A percentile compares a stretch with the other conserved stretches of the same genome.
These are phyloP conservation scores for Oxygymnocypris stewartii DNA, from an alignment of 2,113 vertebrate genomes.

Conservation along the genomic window DNA sequence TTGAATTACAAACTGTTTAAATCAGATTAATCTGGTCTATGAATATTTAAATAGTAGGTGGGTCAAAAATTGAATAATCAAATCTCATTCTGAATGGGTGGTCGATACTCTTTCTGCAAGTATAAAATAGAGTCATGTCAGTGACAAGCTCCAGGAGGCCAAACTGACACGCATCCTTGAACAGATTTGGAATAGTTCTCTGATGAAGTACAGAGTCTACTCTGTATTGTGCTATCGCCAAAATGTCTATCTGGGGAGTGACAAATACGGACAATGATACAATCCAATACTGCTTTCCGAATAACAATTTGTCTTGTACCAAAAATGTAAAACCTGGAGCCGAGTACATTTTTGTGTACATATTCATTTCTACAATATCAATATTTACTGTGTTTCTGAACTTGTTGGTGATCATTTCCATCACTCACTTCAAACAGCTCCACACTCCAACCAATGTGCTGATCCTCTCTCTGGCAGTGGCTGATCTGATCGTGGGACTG, in stretches of 20 bases:
- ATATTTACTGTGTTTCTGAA: slow-evolving; percentile 49
- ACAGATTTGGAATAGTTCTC: not conserved
- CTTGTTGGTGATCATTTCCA: slow-evolving; percentile 57
- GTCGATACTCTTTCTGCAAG: not conserved
- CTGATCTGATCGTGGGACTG: slow-evolving; percentile 67
- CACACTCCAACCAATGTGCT: slow-evolving; percentile 72
- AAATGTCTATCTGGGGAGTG: not conserved
- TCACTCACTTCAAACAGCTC: slow-evolving; percentile 73
- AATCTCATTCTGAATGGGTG: not conserved
- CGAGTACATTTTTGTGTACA: slow-evolving; percentile 16
- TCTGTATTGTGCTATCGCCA: not conserved
- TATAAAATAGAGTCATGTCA: not conserved
- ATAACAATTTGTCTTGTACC: slow-evolving; percentile 2
- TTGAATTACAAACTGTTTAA: not conserved
- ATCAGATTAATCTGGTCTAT: not conserved
- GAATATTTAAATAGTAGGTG: not conserved
- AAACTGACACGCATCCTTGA: not conserved
- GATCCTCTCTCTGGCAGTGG: slow-evolving; percentile 69
- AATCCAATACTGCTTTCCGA: not conserved
- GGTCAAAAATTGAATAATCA: not conserved
- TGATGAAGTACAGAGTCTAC: not conserved
- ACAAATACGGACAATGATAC: not conserved
- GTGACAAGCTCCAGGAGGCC: not conserved
- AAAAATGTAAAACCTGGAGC: slow-evolving; percentile 2
- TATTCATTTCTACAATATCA: slow-evolving; percentile 21